Base-by-base conservation (phyloP, 2,113 vertebrate genomes). In the Heterotis niloticus region DNA sequence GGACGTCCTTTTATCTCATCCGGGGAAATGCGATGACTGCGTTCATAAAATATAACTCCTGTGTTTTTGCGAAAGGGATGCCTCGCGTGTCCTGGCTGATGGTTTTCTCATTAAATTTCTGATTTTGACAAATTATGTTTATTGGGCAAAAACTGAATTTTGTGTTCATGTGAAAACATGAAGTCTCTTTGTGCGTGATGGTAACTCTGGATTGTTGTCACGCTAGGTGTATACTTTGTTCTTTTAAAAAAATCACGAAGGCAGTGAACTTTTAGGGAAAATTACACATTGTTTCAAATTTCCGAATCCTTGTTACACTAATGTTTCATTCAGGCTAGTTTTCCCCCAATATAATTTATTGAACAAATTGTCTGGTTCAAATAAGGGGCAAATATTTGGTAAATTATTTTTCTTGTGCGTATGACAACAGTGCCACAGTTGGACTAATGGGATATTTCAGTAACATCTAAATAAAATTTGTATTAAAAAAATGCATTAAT, bases 401-500 rank as follows among this genome's bases (percentile, higher is more conserved):
- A 44, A 44, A 44, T 44, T 44, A 44, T 44, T 44, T 44, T 44
- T 44, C 3, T 44, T 44, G 2, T 44, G 20, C 14, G 60, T 62
- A 62, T 82, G 83, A 81, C 75, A 81, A 77, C 81, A 67, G 81
- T 83, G 85, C 84, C 87, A 88, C 86, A 86, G 59, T 79, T 67
- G 62, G 69, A 80, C 4, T 62, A 20, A 17, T 17, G 60, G 14
- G 14, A 62, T 62, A 62, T 62, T 62, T 20, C 14, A 62, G 4
- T 62, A 62, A 20, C 14, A 62, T 13, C 60, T 62, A 20, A 62
- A 14, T 62, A 62, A 62, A 44, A 44, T 44, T 44, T 44, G 34
- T 44, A 44, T 44, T 44, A 44, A 44, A n/a, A n/a, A 44, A 44
- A 44, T 44, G 34, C 7, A 44, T 4, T 44, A 44, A 44, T 44